A percentile compares a stretch with the other conserved stretches of the same genome.
Evolutionary conservation across 1,140 invertebrate genomes (phyloP).

Genomic region (Drepana arcuata): DNA sequence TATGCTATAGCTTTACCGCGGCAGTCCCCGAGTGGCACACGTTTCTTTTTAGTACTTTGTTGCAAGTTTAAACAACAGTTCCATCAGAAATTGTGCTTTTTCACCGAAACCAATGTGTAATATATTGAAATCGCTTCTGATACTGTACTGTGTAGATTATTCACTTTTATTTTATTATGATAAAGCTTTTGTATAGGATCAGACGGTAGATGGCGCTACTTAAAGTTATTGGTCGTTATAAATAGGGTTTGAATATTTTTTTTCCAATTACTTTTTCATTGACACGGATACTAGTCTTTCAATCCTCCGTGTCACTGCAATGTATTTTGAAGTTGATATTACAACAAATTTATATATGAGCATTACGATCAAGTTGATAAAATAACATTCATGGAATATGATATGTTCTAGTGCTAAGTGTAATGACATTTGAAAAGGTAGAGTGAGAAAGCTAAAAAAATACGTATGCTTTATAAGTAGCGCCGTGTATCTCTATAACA

Average conservation of each 20-base stretch:
- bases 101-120: slow-evolving; percentile 30
- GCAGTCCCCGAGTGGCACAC: too few relatives aligned
- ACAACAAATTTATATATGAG: not conserved
- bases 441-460: not conserved
- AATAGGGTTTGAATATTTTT: too few relatives aligned
- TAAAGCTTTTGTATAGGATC: slow-evolving; percentile 31
- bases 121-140: slow-evolving; percentile 44
- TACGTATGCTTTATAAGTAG: not conserved
- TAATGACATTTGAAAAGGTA: not conserved
- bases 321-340: not conserved
- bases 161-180: slow-evolving; percentile 36
- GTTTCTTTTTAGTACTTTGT: too few relatives aligned
- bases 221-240: too few relatives aligned
- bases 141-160: slow-evolving; percentile 39
- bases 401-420: not conserved
- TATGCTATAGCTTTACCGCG: too few relatives aligned
- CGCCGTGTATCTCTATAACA: slow-evolving; percentile 14
- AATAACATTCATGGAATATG: not conserved
- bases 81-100: slow-evolving; percentile 29
- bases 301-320: not conserved
- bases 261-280: too few relatives aligned
- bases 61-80: too few relatives aligned
- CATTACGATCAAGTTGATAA: not conserved
- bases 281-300: too few relatives aligned
- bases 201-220: not conserved